Conservation (phyloP, 2,113 vertebrate genomes). For the Atlantisia rogersi region DNA sequence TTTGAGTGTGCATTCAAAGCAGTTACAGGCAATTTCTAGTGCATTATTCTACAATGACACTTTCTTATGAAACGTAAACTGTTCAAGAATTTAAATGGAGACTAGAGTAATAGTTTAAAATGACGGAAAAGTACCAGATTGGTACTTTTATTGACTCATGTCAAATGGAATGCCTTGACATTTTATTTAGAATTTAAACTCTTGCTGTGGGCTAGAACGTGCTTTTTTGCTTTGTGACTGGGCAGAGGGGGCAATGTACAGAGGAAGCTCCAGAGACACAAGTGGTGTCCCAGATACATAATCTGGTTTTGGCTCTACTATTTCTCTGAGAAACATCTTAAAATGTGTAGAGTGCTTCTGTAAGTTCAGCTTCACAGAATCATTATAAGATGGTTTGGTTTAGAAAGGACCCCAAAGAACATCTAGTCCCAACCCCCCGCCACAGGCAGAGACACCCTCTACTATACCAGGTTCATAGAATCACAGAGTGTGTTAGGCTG, state of each 20-base stretch:
- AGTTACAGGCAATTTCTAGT: not conserved
- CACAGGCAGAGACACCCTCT: no score
- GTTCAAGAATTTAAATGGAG: not conserved
- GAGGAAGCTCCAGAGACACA: not conserved
- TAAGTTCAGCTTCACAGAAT: not conserved
- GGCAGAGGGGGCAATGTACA: not conserved
- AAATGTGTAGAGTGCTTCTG: rapidly evolving
- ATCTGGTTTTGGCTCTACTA: not conserved
- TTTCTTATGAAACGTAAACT: conserved; percentile 3
- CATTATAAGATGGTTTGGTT: no score
- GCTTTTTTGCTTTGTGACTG: not conserved
- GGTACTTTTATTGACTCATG: not conserved
- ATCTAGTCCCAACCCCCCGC: no score
- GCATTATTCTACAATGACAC: not conserved
- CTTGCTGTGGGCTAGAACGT: not conserved
- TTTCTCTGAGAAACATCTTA: rapidly evolving
- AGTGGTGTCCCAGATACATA: not conserved
- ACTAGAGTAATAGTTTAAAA: not conserved
- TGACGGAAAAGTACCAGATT: not conserved
- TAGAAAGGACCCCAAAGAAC: no score
- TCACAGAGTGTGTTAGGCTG: no score
- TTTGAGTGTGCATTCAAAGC: not conserved
- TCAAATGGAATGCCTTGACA: not conserved
- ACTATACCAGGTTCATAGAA: no score
- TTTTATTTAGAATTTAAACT: not conserved